These are phyloP conservation scores for Trichonephila clavata DNA, from an alignment of 1,140 invertebrate genomes.

Conservation along the genomic window DNA sequence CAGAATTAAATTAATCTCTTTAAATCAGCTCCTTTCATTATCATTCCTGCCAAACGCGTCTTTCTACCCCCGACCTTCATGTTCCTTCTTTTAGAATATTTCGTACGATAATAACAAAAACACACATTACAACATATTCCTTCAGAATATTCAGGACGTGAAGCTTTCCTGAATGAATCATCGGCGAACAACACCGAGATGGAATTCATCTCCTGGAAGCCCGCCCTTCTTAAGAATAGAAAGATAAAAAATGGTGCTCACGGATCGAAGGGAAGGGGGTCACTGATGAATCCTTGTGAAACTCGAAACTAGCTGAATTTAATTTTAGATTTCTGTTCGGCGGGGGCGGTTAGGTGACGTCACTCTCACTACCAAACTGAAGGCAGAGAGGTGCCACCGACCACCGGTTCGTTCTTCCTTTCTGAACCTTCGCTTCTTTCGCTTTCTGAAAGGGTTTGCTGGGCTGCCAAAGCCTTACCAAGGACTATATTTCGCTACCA, in stretches of 20 bases:
- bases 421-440: neutral
- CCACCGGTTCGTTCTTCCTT: slow-evolving; percentile 35
- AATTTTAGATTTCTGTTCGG: slow-evolving; percentile 59
- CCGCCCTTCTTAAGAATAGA: slow-evolving; percentile 35
- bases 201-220: slow-evolving; percentile 28
- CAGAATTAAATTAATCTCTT: too few species aligned
- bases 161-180: slow-evolving; percentile 12
- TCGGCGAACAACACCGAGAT: slow-evolving; percentile 14
- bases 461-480: neutral
- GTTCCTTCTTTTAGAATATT: neutral
- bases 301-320: slow-evolving; percentile 51
- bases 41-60: neutral
- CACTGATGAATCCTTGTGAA: slow-evolving; percentile 42
- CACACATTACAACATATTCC: neutral
- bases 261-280: slow-evolving; percentile 49
- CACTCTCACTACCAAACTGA: slow-evolving; percentile 17
- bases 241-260: slow-evolving; percentile 4
- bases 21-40: neutral
- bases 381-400: neutral
- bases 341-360: slow-evolving; percentile 39
- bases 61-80: neutral
- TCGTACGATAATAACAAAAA: neutral
- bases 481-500: neutral
- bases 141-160: neutral
- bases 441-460: neutral